Evolutionary conservation across 2,113 vertebrate genomes (phyloP), one percentile per base, ranked within the genome.

Genomic region (Oxygymnocypris stewartii): DNA sequence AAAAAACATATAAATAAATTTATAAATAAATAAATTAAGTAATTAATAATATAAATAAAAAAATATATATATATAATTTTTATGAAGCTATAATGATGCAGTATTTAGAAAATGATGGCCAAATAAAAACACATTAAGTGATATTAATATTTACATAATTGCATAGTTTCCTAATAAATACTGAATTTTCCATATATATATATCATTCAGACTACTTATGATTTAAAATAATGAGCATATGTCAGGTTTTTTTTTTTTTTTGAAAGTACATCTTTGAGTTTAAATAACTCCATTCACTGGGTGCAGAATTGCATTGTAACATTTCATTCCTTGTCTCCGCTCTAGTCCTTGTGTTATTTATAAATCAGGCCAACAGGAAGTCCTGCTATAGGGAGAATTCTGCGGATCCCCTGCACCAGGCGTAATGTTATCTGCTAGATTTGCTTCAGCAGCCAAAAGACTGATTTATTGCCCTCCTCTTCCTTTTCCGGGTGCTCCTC

Each of bases 391-490:
- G 71, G 57, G 79, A 35, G 65, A 65, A 82, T 79, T 84, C 63
- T 54, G 49, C 12, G 49, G 80, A 77, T 86, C 86, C 54, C 74
- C 47, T 51, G 37, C 69, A 49, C 57, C 84, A 75, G 67, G 79
- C 49, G 79, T n/a, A 74, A 81, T 75, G 86, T 85, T 84, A 73
- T 82, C 74, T 67, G 84, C 54, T 79, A 65, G 77, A 57, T 79
- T 75, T 79, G 79, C 81, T 83, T 71, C 76, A 61, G 79, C 83
- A 82, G 84, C 83, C 81, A 84, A 87, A 83, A 83, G 37, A 54
- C 89, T 86, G 82, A 85, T 85, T 88, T 88, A 89, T 84, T 69
- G 80, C 84, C 54, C 47, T 63, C 76, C 81, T 87, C 89, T 83
- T 76, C 87, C 85, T 84, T 85, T 87, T 85, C 85, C 83, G 75